Conservation (phyloP, 35 echinoderm and acorn worm genomes). For the Diadema setosum region DNA sequence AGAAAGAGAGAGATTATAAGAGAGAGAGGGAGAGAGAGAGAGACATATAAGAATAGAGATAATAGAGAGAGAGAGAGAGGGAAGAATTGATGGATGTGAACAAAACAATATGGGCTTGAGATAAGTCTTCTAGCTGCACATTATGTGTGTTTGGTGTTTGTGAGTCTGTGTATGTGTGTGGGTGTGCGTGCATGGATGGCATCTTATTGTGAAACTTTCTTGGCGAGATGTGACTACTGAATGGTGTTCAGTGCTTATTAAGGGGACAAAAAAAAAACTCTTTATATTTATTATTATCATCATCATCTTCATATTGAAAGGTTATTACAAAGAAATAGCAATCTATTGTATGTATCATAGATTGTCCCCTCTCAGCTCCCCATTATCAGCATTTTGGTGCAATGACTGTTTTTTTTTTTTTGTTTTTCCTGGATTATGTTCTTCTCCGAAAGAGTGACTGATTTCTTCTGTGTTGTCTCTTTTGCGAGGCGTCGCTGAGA, state of each 20-base stretch:
- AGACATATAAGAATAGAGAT: too few relatives aligned
- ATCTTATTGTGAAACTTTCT: too few relatives aligned
- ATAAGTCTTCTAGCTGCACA: too few relatives aligned
- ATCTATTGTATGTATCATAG: slow-evolving; percentile 32
- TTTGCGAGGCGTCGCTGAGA: neutral
- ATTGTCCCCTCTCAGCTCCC: neutral
- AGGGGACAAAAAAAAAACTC: neutral
- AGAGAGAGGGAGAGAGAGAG: neutral
- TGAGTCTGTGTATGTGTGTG: too few relatives aligned
- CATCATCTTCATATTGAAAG: neutral
- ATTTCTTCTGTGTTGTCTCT: neutral
- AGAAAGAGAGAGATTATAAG: neutral
- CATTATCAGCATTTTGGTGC: slow-evolving; percentile 8
- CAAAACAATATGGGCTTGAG: too few relatives aligned
- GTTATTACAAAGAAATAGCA: slow-evolving; percentile 7
- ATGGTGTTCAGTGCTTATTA: neutral
- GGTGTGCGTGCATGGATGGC: neutral
- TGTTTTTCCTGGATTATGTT: too few relatives aligned
- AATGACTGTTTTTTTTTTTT: too few relatives aligned
- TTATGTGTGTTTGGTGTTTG: too few relatives aligned
- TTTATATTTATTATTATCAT: slow-evolving; percentile 11
- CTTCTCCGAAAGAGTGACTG: too few relatives aligned
- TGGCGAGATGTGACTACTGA: neutral
- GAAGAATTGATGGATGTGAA: too few relatives aligned
- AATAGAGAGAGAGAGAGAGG: too few relatives aligned